Conservation (phyloP, 2,113 vertebrate species). For the Ailurus styani region DNA sequence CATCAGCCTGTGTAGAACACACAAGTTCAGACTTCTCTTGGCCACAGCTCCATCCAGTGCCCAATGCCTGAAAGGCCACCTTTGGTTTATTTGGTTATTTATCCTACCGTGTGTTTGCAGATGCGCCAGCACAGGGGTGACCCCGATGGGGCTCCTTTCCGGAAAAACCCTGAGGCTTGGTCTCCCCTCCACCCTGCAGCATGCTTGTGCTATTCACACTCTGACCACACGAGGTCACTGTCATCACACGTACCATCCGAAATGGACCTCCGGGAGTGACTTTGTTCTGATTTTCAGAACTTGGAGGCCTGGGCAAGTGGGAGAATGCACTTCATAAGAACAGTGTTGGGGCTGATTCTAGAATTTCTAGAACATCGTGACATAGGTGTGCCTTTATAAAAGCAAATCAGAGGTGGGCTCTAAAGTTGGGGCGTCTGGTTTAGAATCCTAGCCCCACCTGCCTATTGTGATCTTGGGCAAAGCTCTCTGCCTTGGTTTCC, state of each 20-base stretch:
- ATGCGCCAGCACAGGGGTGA: neutral
- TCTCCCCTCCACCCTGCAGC: rapidly evolving
- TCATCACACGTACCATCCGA: neutral
- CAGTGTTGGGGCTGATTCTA: neutral
- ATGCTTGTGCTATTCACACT: rapidly evolving
- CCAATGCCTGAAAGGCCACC: neutral
- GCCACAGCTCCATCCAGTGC: neutral
- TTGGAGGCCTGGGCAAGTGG: rapidly evolving
- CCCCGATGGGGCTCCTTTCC: neutral
- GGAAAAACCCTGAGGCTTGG: neutral
- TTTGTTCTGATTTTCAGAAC: neutral
- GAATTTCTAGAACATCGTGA: neutral
- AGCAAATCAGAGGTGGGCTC: neutral
- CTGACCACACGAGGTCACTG: constrained; percentile 54
- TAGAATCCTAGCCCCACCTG: neutral
- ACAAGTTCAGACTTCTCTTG: neutral
- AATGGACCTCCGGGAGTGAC: rapidly evolving
- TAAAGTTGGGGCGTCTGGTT: neutral
- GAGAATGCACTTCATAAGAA: rapidly evolving
- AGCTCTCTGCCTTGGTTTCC: neutral
- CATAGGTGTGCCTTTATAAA: neutral
- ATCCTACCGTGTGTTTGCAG: rapidly evolving
- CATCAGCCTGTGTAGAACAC: too few species aligned
- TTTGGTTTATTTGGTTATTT: neutral
- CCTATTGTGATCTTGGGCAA: neutral